Evolutionary conservation across 1,140 invertebrate species (phyloP).

Genomic region (Pseudomyrmex sp.): DNA sequence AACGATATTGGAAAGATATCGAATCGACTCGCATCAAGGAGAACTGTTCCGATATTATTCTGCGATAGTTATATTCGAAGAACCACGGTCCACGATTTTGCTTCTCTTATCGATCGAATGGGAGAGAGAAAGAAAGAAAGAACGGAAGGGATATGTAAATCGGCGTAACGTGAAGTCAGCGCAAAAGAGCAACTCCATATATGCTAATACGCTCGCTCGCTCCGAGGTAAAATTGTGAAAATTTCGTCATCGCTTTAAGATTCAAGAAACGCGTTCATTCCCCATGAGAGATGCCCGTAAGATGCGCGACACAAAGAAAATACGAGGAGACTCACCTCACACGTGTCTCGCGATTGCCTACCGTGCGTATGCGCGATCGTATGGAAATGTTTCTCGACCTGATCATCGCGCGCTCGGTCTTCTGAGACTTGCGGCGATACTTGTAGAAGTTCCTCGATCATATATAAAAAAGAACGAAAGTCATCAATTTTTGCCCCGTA

Average conservation of each 20-base stretch:
- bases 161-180: not conserved
- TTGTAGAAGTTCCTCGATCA: not conserved
- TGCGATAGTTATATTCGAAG: not conserved
- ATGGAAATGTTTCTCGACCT: constrained; percentile 14
- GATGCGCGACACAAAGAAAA: not conserved
- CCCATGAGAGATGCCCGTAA: not conserved
- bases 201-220: not conserved
- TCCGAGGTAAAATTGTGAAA: constrained; percentile 13
- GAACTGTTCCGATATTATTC: not conserved
- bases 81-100: not conserved
- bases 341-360: not conserved
- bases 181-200: not conserved
- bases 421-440: not conserved
- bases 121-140: too few relatives aligned
- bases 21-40: not conserved
- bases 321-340: not conserved
- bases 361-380: not conserved
- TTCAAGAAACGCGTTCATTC: not conserved
- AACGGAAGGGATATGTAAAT: constrained; percentile 21
- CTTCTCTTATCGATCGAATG: not conserved
- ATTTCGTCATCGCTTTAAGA: constrained; percentile 2
- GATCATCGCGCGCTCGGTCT: not conserved
- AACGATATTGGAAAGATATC: not conserved
- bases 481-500: constrained; percentile 16
- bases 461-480: not conserved